A percentile compares a stretch with the other conserved stretches of the same genome.
These are phyloP conservation scores for Ictalurus punctatus DNA, from an alignment of 2,113 vertebrate genomes.

Conservation along the genomic window DNA sequence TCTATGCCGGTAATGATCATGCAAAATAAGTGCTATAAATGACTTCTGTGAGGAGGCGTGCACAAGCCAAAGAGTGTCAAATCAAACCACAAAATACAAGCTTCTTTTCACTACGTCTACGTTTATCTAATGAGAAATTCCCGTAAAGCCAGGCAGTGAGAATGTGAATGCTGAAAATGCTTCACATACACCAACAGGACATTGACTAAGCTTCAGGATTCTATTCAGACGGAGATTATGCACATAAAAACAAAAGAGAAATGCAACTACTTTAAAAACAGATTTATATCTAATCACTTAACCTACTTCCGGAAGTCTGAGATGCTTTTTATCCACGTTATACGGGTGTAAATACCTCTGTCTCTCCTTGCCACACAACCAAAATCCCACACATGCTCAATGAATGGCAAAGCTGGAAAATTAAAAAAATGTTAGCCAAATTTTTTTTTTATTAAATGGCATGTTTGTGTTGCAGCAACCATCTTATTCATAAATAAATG, in stretches of 20 bases:
- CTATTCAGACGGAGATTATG: background rate
- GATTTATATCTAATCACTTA: background rate
- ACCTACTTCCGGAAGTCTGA: background rate
- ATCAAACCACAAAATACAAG: constrained; percentile 13
- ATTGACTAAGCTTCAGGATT: background rate
- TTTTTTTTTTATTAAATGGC: background rate
- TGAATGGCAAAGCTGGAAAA: background rate
- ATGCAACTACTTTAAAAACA: background rate
- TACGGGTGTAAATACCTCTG: background rate
- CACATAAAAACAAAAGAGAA: background rate
- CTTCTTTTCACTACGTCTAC: background rate
- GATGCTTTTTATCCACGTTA: background rate
- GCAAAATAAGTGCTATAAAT: background rate
- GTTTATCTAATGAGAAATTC: background rate
- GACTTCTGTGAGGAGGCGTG: background rate
- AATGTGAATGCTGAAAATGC: background rate
- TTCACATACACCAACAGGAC: background rate
- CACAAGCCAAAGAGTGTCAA: background rate
- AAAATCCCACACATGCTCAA: background rate
- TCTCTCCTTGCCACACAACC: background rate
- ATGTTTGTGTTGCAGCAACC: background rate
- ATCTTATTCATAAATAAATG: background rate
- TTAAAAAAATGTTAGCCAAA: background rate
- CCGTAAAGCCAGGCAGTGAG: background rate
- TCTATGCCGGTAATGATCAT: background rate